Evolutionary conservation across 2,797 vertebrate species (phyloP).

Genomic region (Microctenopoma steveboyesi): DNA sequence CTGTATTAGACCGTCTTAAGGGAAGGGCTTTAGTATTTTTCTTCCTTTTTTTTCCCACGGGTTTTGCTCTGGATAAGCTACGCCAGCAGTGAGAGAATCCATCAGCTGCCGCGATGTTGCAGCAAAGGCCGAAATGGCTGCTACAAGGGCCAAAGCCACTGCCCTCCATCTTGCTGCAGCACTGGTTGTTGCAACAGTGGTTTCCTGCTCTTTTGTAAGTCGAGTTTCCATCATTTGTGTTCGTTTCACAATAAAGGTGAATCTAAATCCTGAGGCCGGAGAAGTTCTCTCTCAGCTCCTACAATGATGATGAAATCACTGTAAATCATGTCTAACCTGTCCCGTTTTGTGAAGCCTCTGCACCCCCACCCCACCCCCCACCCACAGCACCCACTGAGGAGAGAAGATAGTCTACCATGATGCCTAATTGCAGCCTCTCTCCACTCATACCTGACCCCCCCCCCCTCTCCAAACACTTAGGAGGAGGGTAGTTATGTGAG

Average conservation of each 20-base stretch:
- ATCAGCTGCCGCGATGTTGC: slow-evolving; percentile 19
- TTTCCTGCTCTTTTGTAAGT: slow-evolving; percentile 7
- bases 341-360: slow-evolving; percentile 58
- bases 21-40: slow-evolving; percentile 64
- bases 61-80: slow-evolving; percentile 57
- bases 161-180: slow-evolving; percentile 32
- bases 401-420: slow-evolving; percentile 42
- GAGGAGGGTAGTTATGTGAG: slow-evolving; percentile 46
- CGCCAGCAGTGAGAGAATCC: slow-evolving; percentile 59
- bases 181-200: slow-evolving; percentile 15
- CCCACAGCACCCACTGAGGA: slow-evolving; percentile 22
- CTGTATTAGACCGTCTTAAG: slow-evolving; percentile 68
- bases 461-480: slow-evolving; percentile 11
- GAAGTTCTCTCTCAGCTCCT: no score
- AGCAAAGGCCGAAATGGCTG: slow-evolving; percentile 47
- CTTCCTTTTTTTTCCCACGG: slow-evolving; percentile 16
- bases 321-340: slow-evolving; percentile 53
- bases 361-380: slow-evolving; percentile 67
- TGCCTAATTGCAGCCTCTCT: slow-evolving; percentile 78
- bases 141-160: slow-evolving; percentile 39
- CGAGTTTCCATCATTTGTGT: no score
- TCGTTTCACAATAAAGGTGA: not conserved
- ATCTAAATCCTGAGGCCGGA: not conserved
- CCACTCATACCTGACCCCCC: slow-evolving; percentile 53
- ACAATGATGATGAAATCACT: not conserved